These are phyloP conservation scores for Struthio camelus DNA, from an alignment of 2,113 vertebrate genomes.

Conservation along the genomic window DNA sequence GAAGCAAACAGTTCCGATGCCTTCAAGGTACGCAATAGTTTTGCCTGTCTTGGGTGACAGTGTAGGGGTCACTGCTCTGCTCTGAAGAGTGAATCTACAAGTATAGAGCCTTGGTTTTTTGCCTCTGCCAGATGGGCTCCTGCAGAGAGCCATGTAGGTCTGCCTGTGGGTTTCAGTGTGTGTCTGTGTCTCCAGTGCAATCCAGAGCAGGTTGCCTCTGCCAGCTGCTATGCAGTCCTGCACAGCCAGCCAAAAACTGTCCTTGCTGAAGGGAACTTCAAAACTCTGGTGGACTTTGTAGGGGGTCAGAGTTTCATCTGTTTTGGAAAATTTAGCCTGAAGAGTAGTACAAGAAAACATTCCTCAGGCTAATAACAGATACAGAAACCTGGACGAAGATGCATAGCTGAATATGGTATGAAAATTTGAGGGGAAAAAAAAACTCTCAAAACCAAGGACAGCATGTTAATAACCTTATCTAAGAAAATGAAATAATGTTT, in stretches of 20 bases:
- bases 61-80: not conserved
- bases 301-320: not conserved
- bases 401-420: not conserved
- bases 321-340: not conserved
- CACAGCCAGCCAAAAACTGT: rapidly evolving
- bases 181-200: not conserved
- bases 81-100: not conserved
- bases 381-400: not conserved
- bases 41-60: not conserved
- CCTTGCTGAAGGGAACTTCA: rapidly evolving
- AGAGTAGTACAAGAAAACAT: not conserved
- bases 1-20: not conserved
- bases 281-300: not conserved
- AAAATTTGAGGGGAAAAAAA: not conserved
- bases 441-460: too few species aligned
- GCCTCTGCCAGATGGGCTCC: too few species aligned
- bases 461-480: not conserved
- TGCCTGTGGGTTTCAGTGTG: not conserved
- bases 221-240: not conserved
- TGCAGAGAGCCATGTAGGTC: not conserved
- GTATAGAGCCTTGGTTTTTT: rapidly evolving
- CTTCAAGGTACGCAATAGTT: not conserved
- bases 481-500: not conserved
- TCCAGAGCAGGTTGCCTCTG: not conserved
- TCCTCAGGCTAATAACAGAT: not conserved